Conservation (phyloP, 2,797 vertebrate species). For the Anableps anableps region DNA sequence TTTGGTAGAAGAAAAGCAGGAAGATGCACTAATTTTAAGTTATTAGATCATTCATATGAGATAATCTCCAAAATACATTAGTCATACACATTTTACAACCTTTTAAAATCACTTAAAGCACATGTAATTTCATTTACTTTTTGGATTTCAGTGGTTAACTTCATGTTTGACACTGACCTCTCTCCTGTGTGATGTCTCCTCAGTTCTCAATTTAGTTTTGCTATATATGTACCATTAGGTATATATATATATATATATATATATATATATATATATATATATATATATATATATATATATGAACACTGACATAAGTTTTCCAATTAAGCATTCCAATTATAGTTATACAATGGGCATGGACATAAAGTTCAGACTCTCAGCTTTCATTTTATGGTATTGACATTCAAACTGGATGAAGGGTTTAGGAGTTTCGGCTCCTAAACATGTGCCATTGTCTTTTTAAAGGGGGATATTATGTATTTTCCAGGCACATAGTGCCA, state of each 20-base stretch:
- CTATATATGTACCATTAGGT: background rate
- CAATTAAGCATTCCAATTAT: background rate
- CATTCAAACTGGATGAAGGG: background rate
- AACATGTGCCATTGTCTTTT: background rate
- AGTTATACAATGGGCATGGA: background rate
- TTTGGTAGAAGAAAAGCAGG: background rate
- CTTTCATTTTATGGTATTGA: background rate
- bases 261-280: background rate
- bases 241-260: background rate
- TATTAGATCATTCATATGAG: background rate
- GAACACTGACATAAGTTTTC: background rate
- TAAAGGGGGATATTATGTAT: too few relatives aligned
- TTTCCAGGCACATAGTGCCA: too few relatives aligned
- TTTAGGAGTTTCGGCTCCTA: background rate
- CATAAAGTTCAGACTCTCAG: background rate
- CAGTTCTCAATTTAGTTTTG: background rate
- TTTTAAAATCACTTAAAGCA: background rate
- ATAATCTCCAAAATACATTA: background rate
- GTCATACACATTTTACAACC: background rate
- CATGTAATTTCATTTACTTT: background rate
- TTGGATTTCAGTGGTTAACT: background rate
- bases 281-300: background rate
- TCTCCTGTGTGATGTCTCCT: background rate
- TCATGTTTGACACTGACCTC: background rate
- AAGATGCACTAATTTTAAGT: background rate